phyloP scores from a whole-genome alignment of 2,113 vertebrate species.

The Plotosus lineatus region DNA sequence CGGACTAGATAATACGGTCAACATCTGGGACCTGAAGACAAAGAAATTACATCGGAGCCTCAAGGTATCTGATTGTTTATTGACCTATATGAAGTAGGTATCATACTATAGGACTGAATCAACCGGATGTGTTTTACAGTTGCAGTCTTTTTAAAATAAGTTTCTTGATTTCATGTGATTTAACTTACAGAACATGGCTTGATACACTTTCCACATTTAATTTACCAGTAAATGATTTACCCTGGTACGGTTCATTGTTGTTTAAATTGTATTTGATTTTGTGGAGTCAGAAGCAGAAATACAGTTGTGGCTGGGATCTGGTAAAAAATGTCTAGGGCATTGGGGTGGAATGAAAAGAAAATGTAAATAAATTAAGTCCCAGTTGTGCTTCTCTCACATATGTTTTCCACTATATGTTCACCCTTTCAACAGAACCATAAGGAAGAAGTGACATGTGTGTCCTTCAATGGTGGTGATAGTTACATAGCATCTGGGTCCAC shows the following conservation, averaged over 20 bases:
- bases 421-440: constrained; percentile 83
- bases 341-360: not conserved
- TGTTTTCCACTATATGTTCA: not conserved
- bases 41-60: constrained; percentile 85
- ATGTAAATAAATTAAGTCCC: not conserved
- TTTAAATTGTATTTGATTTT: not conserved
- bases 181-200: not conserved
- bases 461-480: constrained; percentile 89
- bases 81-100: not conserved
- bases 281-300: not conserved
- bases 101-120: not conserved
- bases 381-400: not conserved
- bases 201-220: not conserved
- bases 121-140: not conserved
- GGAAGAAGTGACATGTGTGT: constrained; percentile 87
- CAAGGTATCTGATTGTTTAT: constrained; percentile 73
- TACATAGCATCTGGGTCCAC: constrained; percentile 90
- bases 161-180: not conserved
- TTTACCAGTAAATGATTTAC: not conserved
- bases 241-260: not conserved
- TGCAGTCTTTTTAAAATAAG: not conserved
- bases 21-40: constrained; percentile 96
- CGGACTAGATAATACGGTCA: constrained; percentile 85
- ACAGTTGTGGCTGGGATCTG: not conserved
- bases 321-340: not conserved